Evolutionary conservation across 2,113 vertebrate species (phyloP), one percentile per base, ranked within the genome.

Genomic region (Pelecanoides urinatrix): DNA sequence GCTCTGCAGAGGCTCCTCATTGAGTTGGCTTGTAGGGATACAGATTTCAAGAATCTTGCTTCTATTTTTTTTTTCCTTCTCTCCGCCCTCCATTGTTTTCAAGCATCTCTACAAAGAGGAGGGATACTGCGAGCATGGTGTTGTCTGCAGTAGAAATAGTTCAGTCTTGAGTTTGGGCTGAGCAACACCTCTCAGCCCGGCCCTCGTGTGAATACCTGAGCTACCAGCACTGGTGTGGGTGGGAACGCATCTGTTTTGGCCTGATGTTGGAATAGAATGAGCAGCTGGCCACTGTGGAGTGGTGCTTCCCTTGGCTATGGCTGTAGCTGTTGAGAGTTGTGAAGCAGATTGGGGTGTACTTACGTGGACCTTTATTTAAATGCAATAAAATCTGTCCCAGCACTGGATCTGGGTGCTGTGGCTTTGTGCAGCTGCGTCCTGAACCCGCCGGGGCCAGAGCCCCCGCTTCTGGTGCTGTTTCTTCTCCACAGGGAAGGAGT

Each of bases 221-320:
- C 11, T 29, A 11, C 0, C 26, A 16, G 16, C 2, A 1, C 7
- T 16, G 3, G 17, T 5, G 34, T 9, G 52, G 42, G 1, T 25
- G 26, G 67, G 30, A 50, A 7, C 0, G 2, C 10, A 3, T 34
- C 4, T 11, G 14, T 9, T 42, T 36, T 55, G 32, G 27, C 30
- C 63, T 76, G 58, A 9, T 1, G 1, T 7, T 9, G 12, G 77
- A 10, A 14, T 30, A n/a, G 25, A n/a, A 3, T 3, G 25, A 30
- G 58, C 22, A 32, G 21, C 2, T 65, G 59, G 22, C 44, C 3
- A 0, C 4, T 1, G 16, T 9, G n/a, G 59, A 26, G 9, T 11
- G 4, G 5, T 77, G 49, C 49, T 73, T 68, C 72, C 52, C n/a
- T 53, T 5, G 6, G 40, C 65, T 40, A 3, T 13, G 63, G n/a